phyloP scores from a whole-genome alignment of 2,888 invertebrate genomes.

The Vesta saturnalis region DNA sequence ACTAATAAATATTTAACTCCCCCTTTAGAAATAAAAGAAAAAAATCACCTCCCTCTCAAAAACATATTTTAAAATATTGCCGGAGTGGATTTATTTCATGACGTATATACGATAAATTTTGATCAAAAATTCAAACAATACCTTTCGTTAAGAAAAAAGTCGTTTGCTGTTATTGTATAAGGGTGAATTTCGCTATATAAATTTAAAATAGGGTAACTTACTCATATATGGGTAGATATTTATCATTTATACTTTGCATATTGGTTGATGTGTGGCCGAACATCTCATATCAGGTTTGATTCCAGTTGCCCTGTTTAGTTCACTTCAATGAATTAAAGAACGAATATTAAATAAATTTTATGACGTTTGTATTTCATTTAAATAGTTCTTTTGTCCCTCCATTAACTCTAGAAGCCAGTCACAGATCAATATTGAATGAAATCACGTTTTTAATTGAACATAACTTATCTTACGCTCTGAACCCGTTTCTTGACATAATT shows the following conservation, averaged over 20 bases:
- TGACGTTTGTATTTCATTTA: no score
- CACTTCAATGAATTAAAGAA: no score
- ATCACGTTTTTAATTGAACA: no score
- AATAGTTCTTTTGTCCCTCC: no score
- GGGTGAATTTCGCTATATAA: constrained; percentile 38
- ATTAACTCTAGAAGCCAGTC: no score
- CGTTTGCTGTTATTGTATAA: constrained; percentile 41
- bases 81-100: constrained; percentile 56
- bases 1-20: constrained; percentile 30
- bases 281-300: constrained; percentile 25
- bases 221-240: constrained; percentile 47
- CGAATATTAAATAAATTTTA: no score
- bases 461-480: no score
- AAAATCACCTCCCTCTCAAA: constrained; percentile 35
- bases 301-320: not conserved
- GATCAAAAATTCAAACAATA: constrained; percentile 56
- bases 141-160: constrained; percentile 39
- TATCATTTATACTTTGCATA: constrained; percentile 49
- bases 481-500: no score
- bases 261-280: constrained; percentile 38
- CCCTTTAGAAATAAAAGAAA: not conserved
- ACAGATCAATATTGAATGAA: no score
- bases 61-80: constrained; percentile 52
- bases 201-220: constrained; percentile 40
- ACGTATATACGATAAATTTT: constrained; percentile 56